phyloP scores from a whole-genome alignment of 1,140 invertebrate genomes.

The Diorhabda sublineata region DNA sequence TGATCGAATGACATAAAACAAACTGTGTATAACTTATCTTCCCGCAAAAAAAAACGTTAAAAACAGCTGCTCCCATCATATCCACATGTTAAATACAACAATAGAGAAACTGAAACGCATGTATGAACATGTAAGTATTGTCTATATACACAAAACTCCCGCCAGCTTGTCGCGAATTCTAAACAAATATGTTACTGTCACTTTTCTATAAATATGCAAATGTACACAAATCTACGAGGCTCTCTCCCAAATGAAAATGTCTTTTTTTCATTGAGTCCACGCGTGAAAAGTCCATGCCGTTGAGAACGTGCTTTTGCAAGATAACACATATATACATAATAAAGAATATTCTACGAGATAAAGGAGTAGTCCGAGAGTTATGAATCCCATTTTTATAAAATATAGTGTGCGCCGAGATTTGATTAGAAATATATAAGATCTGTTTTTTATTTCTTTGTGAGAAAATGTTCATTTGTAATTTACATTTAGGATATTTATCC shows the following conservation, averaged over 20 bases:
- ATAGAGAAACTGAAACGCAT: not conserved
- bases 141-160: not conserved
- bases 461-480: no score
- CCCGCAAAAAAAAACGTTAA: not conserved
- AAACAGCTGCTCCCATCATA: not conserved
- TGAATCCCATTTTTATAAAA: not conserved
- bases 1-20: no score
- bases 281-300: constrained; percentile 4
- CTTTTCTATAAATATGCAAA: constrained; percentile 30
- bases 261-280: not conserved
- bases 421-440: no score
- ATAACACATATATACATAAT: constrained; percentile 13
- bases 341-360: not conserved
- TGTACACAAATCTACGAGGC: constrained; percentile 18
- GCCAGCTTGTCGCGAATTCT: not conserved
- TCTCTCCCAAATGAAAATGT: constrained; percentile 24
- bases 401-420: not conserved
- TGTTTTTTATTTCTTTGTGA: no score
- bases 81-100: not conserved
- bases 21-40: no score
- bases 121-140: constrained; percentile 1
- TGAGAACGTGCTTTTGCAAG: constrained; percentile 6
- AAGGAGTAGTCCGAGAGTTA: not conserved
- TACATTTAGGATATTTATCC: no score
- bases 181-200: constrained; percentile 19